Conservation (phyloP, 2,888 invertebrate genomes). For the Odontocerum albicorne region DNA sequence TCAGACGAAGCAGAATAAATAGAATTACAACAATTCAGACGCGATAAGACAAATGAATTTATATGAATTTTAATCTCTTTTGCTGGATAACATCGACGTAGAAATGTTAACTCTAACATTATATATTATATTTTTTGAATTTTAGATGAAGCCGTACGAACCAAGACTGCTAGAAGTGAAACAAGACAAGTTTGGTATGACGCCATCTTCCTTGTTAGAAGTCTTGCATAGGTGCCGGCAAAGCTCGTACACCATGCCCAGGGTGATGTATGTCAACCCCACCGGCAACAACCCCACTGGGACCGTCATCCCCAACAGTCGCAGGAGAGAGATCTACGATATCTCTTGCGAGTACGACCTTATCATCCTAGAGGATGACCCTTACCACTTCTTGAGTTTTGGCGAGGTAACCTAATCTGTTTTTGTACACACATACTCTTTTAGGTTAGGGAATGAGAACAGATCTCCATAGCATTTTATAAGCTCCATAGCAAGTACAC, state of each 20-base stretch:
- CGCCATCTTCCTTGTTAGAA: slow-evolving; percentile 61
- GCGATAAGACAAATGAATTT: no score
- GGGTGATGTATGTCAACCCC: slow-evolving; percentile 72
- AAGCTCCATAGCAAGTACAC: no score
- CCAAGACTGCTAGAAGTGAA: slow-evolving; percentile 67
- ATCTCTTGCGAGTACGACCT: slow-evolving; percentile 77
- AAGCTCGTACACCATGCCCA: slow-evolving; percentile 64
- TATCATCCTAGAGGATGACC: slow-evolving; percentile 80
- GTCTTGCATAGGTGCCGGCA: slow-evolving; percentile 57
- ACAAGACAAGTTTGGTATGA: slow-evolving; percentile 69
- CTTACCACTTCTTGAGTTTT: slow-evolving; percentile 79
- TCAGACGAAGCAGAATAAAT: no score
- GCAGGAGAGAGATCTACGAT: slow-evolving; percentile 70
- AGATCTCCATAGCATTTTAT: no score
- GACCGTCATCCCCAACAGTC: slow-evolving; percentile 63
- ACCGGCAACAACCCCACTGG: slow-evolving; percentile 80
- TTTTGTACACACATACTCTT: no score
- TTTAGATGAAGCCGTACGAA: slow-evolving; percentile 68
- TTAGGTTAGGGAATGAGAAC: no score
- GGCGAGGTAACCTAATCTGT: slow-evolving; percentile 56
- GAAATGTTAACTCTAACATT: no score
- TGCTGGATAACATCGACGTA: no score
- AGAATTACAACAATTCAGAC: no score
- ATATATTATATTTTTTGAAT: not conserved
- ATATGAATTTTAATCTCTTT: no score